A percentile compares a stretch with the other conserved stretches of the same genome.
These are phyloP conservation scores for Schizaphis graminum DNA, from an alignment of 2,888 invertebrate genomes.

Conservation along the genomic window DNA sequence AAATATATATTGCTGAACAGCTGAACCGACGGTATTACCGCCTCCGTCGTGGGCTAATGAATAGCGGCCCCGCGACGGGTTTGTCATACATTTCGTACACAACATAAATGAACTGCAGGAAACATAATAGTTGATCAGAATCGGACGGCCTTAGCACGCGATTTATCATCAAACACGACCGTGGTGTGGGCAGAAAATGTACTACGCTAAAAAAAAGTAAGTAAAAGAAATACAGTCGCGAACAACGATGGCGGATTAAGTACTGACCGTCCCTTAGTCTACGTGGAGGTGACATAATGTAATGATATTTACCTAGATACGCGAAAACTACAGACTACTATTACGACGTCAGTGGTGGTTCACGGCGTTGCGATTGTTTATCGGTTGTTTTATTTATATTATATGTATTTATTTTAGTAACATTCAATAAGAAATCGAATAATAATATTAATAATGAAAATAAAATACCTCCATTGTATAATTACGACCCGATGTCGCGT, in stretches of 20 bases:
- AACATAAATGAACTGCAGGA: neutral
- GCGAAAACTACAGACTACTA: neutral
- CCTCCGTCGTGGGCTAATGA: conserved; percentile 34
- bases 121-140: conserved; percentile 46
- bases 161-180: conserved; percentile 40
- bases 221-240: neutral
- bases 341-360: neutral
- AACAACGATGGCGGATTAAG: neutral
- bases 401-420: conserved; percentile 21
- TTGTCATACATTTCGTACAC: conserved; percentile 39
- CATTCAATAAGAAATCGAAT: neutral
- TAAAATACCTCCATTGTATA: conserved; percentile 44
- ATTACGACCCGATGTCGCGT: conserved; percentile 38
- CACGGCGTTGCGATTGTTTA: neutral
- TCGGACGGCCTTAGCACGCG: conserved; percentile 35
- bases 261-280: neutral
- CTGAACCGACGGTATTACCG: conserved; percentile 8
- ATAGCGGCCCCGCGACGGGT: conserved; percentile 14
- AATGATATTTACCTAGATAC: neutral
- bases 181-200: conserved; percentile 30
- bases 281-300: neutral
- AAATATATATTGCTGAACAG: neutral
- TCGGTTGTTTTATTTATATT: neutral
- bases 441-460: conserved; percentile 10
- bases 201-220: neutral